Base-by-base conservation (phyloP, 2,797 vertebrate species). In the Lemur catta region DNA sequence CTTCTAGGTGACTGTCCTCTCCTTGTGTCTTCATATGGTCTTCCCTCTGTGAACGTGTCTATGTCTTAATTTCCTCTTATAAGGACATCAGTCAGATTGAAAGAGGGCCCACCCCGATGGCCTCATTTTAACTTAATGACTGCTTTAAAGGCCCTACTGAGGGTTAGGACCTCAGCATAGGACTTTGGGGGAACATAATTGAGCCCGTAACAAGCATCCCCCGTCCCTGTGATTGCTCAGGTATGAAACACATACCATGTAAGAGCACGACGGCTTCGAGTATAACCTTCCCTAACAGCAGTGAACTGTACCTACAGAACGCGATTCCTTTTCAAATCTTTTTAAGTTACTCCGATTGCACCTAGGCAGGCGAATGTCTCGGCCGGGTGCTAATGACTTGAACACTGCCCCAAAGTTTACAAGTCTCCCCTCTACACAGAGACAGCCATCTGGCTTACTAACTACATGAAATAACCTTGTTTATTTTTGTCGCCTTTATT, bases 11-110 rank as follows among this genome's bases (percentile, higher is more conserved):
- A 7, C 67, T 11, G 0, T 4, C 35, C 46, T 55, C 1, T 71
- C 48, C 33, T 38, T n/a, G 0, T 2, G 33, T 87, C 17, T 30
- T 74, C 11, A 6, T 1, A 0, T 0, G 13, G 41, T 61, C 30
- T 17, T 59, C 43, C 81, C 38, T 78, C 46, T 86, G 26, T 17
- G 14, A 35, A 6, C 5, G 0, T 59, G 28, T 59, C 46, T 91
- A 8, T 18, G 46, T 26, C 61, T 52, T 0, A 0, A 15, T 26
- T 48, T 69, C 55, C 38, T 41, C 61, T 57, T 4, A 9, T 1
- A 33, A 80, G 43, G 18, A n/a, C 18, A 57, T 3, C 38, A 15
- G 41, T 82, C n/a, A 12, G n/a, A 33, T 7, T 22, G 41, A 63
- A 41, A 24, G 61, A 78, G n/a, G 7, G 7, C 33, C 55, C 17